phyloP scores from a whole-genome alignment of 2,888 invertebrate genomes.

The Furcula furcula region DNA sequence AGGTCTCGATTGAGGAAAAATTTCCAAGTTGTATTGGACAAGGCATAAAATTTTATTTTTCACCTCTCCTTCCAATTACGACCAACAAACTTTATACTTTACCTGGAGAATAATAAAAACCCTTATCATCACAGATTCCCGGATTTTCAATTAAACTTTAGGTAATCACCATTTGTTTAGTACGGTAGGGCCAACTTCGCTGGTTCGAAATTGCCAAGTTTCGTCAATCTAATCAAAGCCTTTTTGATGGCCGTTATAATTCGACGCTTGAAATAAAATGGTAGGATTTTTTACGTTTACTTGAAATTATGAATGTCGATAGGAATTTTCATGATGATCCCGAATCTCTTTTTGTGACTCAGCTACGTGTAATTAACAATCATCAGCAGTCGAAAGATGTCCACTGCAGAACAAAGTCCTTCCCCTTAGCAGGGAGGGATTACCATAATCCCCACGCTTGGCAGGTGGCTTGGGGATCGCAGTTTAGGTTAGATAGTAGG shows the following conservation, averaged over 20 bases:
- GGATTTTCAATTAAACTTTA: conserved; percentile 61
- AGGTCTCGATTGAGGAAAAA: conserved; percentile 9
- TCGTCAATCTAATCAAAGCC: conserved; percentile 46
- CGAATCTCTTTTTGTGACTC: too few species aligned
- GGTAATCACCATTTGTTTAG: conserved; percentile 54
- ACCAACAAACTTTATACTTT: conserved; percentile 44
- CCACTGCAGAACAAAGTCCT: too few species aligned
- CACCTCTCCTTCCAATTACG: conserved; percentile 45
- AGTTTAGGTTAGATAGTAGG: too few species aligned
- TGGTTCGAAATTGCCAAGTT: conserved; percentile 40
- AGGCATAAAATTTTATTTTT: conserved; percentile 36
- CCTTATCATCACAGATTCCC: conserved; percentile 52
- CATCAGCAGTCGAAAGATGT: too few species aligned
- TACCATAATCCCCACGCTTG: too few species aligned
- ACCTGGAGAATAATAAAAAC: conserved; percentile 54
- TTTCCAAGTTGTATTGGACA: conserved; percentile 14
- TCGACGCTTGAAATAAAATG: conserved; percentile 16
- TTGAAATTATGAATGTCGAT: too few species aligned
- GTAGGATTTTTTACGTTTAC: not conserved
- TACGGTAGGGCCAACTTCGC: conserved; percentile 39
- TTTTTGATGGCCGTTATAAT: conserved; percentile 36
- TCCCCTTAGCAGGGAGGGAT: too few species aligned
- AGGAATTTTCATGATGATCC: too few species aligned
- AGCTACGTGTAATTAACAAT: too few species aligned
- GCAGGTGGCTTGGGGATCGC: too few species aligned